Conservation (phyloP, 2,113 vertebrate species). For the Cheirogaleus medius region DNA sequence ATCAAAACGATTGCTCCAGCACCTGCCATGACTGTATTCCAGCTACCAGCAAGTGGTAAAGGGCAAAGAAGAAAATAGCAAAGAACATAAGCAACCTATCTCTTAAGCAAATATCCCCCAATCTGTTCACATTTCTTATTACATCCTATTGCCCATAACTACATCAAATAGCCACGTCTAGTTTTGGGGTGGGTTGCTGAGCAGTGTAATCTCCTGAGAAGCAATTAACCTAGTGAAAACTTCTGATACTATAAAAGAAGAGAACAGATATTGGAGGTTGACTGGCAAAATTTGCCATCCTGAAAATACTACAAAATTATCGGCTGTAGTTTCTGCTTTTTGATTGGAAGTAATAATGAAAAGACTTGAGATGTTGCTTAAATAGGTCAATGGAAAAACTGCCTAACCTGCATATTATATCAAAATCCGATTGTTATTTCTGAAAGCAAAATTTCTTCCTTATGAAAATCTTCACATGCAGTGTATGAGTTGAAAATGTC, state of each 20-base stretch:
- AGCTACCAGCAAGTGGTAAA: background rate
- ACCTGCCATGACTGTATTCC: background rate
- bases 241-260: background rate
- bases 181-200: background rate
- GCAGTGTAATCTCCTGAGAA: background rate
- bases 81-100: background rate
- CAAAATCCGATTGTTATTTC: background rate
- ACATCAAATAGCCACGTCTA: background rate
- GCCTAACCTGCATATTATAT: background rate
- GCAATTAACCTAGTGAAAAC: background rate
- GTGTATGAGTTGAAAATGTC: background rate
- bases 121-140: background rate
- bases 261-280: background rate
- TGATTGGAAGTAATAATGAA: background rate
- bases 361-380: background rate
- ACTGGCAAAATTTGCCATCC: background rate
- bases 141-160: background rate
- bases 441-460: background rate
- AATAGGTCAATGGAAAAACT: background rate
- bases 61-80: background rate
- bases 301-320: background rate
- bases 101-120: background rate
- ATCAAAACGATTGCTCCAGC: background rate
- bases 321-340: background rate
- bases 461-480: background rate